These are phyloP conservation scores for Leucophenga montana DNA, from an alignment of 2,888 invertebrate genomes.

Conservation along the genomic window DNA sequence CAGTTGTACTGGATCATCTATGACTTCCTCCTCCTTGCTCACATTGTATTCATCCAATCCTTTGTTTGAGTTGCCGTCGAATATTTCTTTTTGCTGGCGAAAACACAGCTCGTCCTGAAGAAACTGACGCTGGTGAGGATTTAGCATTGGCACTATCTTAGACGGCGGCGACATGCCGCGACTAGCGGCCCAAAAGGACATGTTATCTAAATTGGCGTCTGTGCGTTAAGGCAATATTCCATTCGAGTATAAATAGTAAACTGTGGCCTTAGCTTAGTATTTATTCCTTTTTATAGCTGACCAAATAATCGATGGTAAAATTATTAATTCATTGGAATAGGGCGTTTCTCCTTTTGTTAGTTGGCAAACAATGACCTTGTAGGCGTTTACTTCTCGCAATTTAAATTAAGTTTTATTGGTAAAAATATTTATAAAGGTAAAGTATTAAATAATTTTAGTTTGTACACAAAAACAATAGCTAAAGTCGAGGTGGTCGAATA, in stretches of 20 bases:
- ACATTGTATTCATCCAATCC: constrained; percentile 65
- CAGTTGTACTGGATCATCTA: constrained; percentile 76
- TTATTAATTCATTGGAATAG: too few species aligned
- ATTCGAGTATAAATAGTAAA: too few species aligned
- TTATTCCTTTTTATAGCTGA: too few species aligned
- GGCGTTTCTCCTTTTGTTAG: not conserved
- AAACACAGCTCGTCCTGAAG: constrained; percentile 70
- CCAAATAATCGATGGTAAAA: too few species aligned
- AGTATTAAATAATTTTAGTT: too few species aligned
- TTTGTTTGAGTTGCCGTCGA: constrained; percentile 45
- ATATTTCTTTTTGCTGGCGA: constrained; percentile 64
- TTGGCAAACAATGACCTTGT: constrained; percentile 2
- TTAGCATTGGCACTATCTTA: constrained; percentile 69
- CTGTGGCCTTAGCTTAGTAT: too few species aligned
- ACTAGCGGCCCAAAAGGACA: constrained; percentile 69
- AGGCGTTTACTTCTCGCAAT: not conserved
- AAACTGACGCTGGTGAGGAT: constrained; percentile 72
- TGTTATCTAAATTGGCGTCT: constrained; percentile 33
- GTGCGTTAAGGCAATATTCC: not conserved
- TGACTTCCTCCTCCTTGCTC: constrained; percentile 71
- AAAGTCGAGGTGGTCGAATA: too few species aligned
- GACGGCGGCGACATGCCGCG: constrained; percentile 55
- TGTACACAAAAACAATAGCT: too few species aligned
- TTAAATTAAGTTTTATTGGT: constrained; percentile 5
- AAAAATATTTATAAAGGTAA: not conserved